These are phyloP conservation scores for Pseudococcus jackbeardsleyi DNA, from an alignment of 2,888 invertebrate genomes.

Conservation along the genomic window DNA sequence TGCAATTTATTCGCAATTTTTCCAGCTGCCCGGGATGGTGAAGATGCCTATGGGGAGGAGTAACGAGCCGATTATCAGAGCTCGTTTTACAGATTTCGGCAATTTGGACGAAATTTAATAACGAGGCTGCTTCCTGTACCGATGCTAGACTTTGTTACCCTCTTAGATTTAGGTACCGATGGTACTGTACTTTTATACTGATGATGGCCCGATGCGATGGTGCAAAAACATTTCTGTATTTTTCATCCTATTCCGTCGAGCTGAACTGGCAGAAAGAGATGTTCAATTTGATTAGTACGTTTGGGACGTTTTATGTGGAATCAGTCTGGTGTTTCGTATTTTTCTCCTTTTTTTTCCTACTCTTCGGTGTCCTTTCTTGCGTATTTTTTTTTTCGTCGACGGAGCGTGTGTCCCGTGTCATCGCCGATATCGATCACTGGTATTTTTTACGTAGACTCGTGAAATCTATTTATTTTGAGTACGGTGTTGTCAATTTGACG, in stretches of 20 bases:
- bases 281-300: conserved; percentile 32
- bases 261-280: background rate
- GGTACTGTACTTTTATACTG: background rate
- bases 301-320: conserved; percentile 19
- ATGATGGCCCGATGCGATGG: background rate
- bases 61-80: background rate
- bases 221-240: conserved; percentile 1
- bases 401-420: conserved; percentile 14
- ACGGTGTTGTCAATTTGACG: conserved; percentile 41
- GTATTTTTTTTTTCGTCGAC: background rate
- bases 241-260: background rate
- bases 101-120: conserved; percentile 19
- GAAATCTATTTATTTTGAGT: conserved; percentile 44
- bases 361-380: background rate
- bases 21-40: background rate
- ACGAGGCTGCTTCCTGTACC: background rate
- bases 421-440: conserved; percentile 36
- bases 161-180: background rate
- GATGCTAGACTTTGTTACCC: background rate
- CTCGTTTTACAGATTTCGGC: conserved; percentile 22
- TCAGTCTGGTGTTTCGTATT: background rate
- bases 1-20: conserved; percentile 52
- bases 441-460: background rate
- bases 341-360: background rate
- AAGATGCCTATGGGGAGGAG: background rate